Evolutionary conservation across 1,140 invertebrate genomes (phyloP).

Genomic region (Drosophila bipectinata): DNA sequence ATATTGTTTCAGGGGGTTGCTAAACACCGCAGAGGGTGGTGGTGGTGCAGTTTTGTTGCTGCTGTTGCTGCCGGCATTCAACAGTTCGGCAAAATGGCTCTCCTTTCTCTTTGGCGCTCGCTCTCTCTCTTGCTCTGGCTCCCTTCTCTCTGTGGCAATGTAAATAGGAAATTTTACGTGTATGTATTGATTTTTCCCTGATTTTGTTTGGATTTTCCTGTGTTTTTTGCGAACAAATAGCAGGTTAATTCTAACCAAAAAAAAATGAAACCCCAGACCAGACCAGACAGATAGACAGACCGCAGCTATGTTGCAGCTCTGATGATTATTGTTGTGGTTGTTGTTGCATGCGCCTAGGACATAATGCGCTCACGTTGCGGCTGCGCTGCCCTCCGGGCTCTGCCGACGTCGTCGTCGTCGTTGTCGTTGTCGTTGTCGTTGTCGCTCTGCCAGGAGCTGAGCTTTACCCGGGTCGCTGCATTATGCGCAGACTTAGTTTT

Average conservation of each 20-base stretch:
- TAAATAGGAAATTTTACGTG: conserved; percentile 55
- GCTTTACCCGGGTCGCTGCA: conserved; percentile 82
- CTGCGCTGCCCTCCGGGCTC: conserved; percentile 11
- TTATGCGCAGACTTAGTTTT: conserved; percentile 82
- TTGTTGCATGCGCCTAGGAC: conserved; percentile 31
- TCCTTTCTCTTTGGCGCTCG: conserved; percentile 5
- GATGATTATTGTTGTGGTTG: conserved; percentile 9
- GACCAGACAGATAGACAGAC: conserved; percentile 2
- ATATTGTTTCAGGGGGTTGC: conserved; percentile 77
- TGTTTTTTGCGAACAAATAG: conserved; percentile 33
- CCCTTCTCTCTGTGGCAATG: conserved; percentile 29
- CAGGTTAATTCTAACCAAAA: conserved; percentile 13
- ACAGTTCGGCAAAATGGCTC: conserved; percentile 71
- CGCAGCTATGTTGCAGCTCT: conserved; percentile 49
- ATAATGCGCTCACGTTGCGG: conserved; percentile 17
- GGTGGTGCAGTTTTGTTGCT: conserved; percentile 30
- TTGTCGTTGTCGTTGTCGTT: conserved; percentile 15
- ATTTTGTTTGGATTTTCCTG: conserved; percentile 30
- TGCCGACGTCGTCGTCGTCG: conserved; percentile 22
- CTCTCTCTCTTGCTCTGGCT: conserved; percentile 16
- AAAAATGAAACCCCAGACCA: conserved; percentile 12
- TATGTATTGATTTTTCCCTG: conserved; percentile 72
- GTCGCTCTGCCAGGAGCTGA: conserved; percentile 29
- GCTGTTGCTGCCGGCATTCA: conserved; percentile 71
- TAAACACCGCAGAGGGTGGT: conserved; percentile 18